These are phyloP conservation scores for Caradrina kadenii DNA, from an alignment of 2,888 invertebrate genomes.

Conservation along the genomic window DNA sequence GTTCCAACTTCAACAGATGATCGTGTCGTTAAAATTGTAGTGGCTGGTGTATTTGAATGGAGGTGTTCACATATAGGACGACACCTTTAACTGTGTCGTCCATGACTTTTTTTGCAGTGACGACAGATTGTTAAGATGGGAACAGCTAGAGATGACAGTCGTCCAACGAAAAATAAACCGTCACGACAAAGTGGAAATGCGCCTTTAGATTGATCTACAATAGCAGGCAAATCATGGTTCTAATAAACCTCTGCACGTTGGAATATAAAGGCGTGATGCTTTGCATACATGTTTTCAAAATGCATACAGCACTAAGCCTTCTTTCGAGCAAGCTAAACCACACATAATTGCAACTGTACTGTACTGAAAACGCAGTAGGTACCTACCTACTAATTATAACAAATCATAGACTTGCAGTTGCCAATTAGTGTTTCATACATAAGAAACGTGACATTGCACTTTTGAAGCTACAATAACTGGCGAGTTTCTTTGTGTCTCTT, in stretches of 20 bases:
- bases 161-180: too few relatives aligned
- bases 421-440: slow-evolving; percentile 26
- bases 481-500: background rate
- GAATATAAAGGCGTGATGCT: background rate
- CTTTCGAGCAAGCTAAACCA: slow-evolving; percentile 6
- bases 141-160: too few relatives aligned
- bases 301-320: background rate
- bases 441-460: slow-evolving; percentile 44
- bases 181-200: too few relatives aligned
- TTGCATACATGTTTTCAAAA: background rate
- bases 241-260: background rate
- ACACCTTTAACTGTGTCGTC: too few relatives aligned
- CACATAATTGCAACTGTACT: background rate
- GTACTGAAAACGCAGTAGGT: slow-evolving; percentile 3
- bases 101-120: too few relatives aligned
- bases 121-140: too few relatives aligned
- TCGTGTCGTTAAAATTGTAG: too few relatives aligned
- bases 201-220: too few relatives aligned
- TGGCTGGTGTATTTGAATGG: too few relatives aligned
- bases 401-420: slow-evolving; percentile 20
- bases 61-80: too few relatives aligned
- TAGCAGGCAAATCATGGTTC: background rate
- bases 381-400: slow-evolving; percentile 22
- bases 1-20: too few relatives aligned
- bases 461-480: slow-evolving; percentile 6